Base-by-base conservation (phyloP, 2,113 vertebrate species). In the Scartelaos histophorus region DNA sequence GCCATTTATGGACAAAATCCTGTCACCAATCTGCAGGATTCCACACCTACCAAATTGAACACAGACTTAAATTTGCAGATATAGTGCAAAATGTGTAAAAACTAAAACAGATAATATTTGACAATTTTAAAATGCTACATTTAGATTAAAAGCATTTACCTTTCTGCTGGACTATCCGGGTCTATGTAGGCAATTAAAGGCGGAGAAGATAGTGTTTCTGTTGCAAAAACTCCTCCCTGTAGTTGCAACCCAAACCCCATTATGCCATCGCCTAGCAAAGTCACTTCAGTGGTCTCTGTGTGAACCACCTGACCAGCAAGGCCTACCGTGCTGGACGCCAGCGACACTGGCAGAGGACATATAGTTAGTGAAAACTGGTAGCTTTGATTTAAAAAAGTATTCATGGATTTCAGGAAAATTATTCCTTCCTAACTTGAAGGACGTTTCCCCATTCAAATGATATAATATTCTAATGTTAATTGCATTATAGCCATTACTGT, bases 111-210 rank as follows among this genome's bases (percentile, higher is more conserved):
- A 66, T 29, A 3, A 56, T 56, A 24, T 61, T 24, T 25, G 22
- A 24, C 24, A 29, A 9, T 16, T 62, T 29, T 62, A 15, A 62
- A 35, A 62, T 34, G 24, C 24, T 9, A 61, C 12, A 51, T 17
- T 53, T 11, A n/a, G 7, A 21, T 19, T 21, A 45, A 46, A 12
- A 9, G 21, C n/a, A 16, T 24, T 67, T 53, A 98, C 98, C 97
- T 96, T 93, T 99, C 98, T 0, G 98, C 97, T 0, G 97, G 97
- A 69, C 97, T 99, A 95, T 99, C 97, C 21, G 95, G 95, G 89
- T 99, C 97, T 24, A 98, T 97, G 79, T 98, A 99, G 65, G 97
- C 97, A 80, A 99, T 98, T 82, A 99, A 94, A 19, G 97, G 98
- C 0, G 97, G 98, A n/a, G 97, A 99, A 73, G 96, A 96, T 62